Evolutionary conservation across 2,888 invertebrate genomes (phyloP), one percentile per base, ranked within the genome.

Genomic region (Cantharis flavilabris): DNA sequence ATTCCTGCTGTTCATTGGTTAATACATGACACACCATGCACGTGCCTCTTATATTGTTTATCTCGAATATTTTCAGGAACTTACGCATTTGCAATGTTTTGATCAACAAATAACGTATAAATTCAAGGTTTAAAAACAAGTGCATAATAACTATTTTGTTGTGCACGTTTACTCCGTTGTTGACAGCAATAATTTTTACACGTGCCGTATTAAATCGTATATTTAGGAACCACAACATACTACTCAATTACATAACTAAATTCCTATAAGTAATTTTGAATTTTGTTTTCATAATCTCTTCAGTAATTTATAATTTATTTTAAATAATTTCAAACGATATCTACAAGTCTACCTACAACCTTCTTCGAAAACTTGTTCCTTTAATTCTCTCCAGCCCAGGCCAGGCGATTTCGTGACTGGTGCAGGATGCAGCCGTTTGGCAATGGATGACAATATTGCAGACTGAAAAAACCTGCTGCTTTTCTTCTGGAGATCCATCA

Each of bases 1-100:
- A 14, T 33, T 26, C 28, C 3, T 13, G 28, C 13, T 30, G 28
- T 28, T 30, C 14, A 70, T 70, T 70, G 70, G 70, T 26, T 18
- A 9, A 28, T n/a, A 16, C 13, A n/a, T 30, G 33, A 33, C 28
- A 70, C 70, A 33, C 70, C 70, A 70, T 33, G 28, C 70, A 70
- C 70, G 70, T 70, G 70, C 70, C 70, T 33, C 28, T 33, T 33
- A 14, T 14, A 70, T 70, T 70, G 70, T 70, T 70, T 70, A 18
- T 70, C n/a, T 26, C 18, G 13, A 67, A 23, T 23, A 23, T 67
- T n/a, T 26, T 67, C 9, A 49, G 7, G 18, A 67, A 67, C 26
- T 67, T 67, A 67, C 65, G 65, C 65, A 67, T n/a, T 67, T 67
- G 23, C 11, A 23, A 9, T 26, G 20, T 67, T 20, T n/a, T 67